A percentile compares a stretch with the other conserved stretches of the same genome.
These are phyloP conservation scores for Anagrus nilaparvatae DNA, from an alignment of 1,140 invertebrate species.

Conservation along the genomic window DNA sequence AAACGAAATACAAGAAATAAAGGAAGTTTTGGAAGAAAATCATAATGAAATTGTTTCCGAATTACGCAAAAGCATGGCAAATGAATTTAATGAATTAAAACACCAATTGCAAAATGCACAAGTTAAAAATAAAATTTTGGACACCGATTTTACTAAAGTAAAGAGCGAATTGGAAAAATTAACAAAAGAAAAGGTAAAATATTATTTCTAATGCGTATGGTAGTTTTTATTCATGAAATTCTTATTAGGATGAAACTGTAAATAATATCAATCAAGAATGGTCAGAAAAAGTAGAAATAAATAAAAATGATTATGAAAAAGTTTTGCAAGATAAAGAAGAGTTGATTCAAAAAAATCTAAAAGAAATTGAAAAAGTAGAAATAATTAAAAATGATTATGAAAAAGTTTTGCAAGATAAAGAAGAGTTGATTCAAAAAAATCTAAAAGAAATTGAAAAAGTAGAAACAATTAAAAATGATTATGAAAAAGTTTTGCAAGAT, in stretches of 20 bases:
- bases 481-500: constrained; percentile 16
- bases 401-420: not conserved
- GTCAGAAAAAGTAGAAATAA: not conserved
- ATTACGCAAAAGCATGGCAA: constrained; percentile 18
- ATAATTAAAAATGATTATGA: constrained; percentile 15
- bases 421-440: not conserved
- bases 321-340: not conserved
- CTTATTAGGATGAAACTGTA: constrained; percentile 8
- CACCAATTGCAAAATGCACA: constrained; percentile 16
- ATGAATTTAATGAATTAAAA: constrained; percentile 22
- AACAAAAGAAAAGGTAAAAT: constrained; percentile 18
- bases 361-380: constrained; percentile 17
- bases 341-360: constrained; percentile 8
- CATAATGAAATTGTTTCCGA: constrained; percentile 21
- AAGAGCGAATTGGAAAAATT: constrained; percentile 19
- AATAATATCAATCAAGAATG: not conserved
- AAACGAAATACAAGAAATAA: constrained; percentile 19
- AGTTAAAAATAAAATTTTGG: constrained; percentile 17
- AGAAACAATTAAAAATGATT: constrained; percentile 13
- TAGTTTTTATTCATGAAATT: constrained; percentile 2
- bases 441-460: constrained; percentile 8
- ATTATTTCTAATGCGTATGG: not conserved
- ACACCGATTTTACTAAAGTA: constrained; percentile 14
- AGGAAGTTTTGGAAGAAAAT: constrained; percentile 18
- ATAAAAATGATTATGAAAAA: not conserved